A percentile compares a stretch with the other conserved stretches of the same genome.
phyloP scores from a whole-genome alignment of 1,140 invertebrate genomes.

The Drosophila pectinifera region DNA sequence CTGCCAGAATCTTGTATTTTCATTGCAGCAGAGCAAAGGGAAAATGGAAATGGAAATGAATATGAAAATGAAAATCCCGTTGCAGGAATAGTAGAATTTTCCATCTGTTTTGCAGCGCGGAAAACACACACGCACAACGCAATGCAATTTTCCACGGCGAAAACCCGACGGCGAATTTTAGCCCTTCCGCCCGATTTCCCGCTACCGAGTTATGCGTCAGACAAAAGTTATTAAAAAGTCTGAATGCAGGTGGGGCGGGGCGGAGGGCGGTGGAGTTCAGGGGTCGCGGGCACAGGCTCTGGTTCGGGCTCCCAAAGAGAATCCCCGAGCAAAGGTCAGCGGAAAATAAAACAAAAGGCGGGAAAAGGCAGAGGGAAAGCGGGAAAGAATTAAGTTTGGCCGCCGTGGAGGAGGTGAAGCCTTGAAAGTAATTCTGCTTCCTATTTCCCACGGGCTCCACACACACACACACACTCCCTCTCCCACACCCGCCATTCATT shows the following conservation, averaged over 20 bases:
- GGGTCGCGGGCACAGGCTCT: neutral
- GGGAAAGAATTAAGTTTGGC: slow-evolving; percentile 22
- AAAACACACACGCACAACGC: slow-evolving; percentile 5
- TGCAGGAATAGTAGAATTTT: neutral
- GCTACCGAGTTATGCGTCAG: slow-evolving; percentile 57
- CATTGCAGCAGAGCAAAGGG: neutral
- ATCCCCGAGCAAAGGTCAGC: slow-evolving; percentile 1
- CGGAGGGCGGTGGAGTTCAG: neutral
- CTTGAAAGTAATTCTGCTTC: slow-evolving; percentile 31
- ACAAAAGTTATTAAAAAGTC: slow-evolving; percentile 76
- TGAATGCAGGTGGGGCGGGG: slow-evolving; percentile 35
- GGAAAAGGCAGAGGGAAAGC: neutral
- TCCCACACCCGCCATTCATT: neutral
- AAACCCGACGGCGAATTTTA: slow-evolving; percentile 22
- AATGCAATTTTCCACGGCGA: slow-evolving; percentile 50
- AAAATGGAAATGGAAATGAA: neutral
- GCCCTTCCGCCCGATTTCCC: slow-evolving; percentile 8
- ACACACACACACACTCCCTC: no score
- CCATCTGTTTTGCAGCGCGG: neutral
- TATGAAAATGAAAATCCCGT: neutral
- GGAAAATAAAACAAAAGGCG: slow-evolving; percentile 14
- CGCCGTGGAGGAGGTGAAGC: neutral
- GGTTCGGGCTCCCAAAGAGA: neutral
- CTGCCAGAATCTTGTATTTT: slow-evolving; percentile 13
- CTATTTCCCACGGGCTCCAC: slow-evolving; percentile 32